Conservation (phyloP, 2,113 vertebrate species). For the Siniperca knerii region DNA sequence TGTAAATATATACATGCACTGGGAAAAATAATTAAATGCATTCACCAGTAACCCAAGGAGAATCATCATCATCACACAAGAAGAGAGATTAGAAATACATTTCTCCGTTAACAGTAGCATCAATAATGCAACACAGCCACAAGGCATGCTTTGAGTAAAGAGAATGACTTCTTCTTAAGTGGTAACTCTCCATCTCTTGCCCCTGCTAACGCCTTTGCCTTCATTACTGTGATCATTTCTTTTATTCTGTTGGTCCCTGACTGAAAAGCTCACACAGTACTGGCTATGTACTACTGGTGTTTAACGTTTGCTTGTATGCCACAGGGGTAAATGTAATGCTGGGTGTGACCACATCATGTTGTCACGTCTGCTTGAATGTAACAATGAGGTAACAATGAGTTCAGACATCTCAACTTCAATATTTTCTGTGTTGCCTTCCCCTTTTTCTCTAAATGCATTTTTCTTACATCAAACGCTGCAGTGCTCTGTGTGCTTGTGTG, state of each 20-base stretch:
- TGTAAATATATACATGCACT: too few species aligned
- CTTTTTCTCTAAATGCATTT: background rate
- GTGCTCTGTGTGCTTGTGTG: background rate
- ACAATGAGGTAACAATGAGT: background rate
- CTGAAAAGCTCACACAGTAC: background rate
- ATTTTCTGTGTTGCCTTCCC: slow-evolving; percentile 7
- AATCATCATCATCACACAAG: background rate
- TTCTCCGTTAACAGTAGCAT: background rate
- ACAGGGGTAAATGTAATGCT: background rate
- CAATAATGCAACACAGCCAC: slow-evolving; percentile 8
- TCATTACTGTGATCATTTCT: background rate
- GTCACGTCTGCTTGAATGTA: background rate
- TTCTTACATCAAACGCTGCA: background rate
- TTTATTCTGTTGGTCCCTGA: background rate
- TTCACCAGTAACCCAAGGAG: background rate
- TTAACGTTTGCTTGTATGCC: background rate
- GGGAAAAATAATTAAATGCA: background rate
- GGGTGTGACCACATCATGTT: background rate
- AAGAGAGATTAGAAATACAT: background rate
- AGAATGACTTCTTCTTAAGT: background rate
- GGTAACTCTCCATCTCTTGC: background rate
- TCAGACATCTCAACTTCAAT: background rate
- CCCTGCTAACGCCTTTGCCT: background rate
- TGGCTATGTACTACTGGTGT: background rate
- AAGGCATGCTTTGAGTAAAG: slow-evolving; percentile 1